Base-by-base conservation (phyloP, 2,888 invertebrate species). In the Microctonus hyperodae region DNA sequence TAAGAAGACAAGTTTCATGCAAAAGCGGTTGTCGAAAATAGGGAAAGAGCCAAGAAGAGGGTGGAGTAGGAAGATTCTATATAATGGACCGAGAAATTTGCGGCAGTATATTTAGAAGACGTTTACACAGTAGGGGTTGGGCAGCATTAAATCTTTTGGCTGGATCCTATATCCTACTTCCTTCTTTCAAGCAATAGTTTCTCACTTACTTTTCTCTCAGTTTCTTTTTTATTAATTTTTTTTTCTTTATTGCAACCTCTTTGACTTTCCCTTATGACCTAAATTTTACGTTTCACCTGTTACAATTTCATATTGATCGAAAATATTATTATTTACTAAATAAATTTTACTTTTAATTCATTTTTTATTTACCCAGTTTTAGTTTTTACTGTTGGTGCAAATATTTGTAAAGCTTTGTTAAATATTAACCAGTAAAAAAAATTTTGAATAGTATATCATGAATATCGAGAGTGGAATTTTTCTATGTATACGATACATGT, bases 81-180 rank as follows among this genome's bases (percentile, higher is more conserved):
- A 71, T 72, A 73, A 73, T 70, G 72, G 70, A 64, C 68, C 69
- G 28, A 62, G 68, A 69, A 69, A 71, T 72, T 73, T 60, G 61
- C 48, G 69, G 70, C 68, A 69, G 69, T 73, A 73, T 73, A 73
- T 73, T 73, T 67, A 67, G 68, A 70, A 69, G 71, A 73, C 73
- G 71, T 73, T 73, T 73, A 73, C 73, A 73, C 67, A 73, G 68
- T 73, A 72, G 72, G 64, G 73, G 73, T 59, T 68, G 73, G 72
- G 62, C 60, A 64, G 71, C 70, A 73, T 72, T 73, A 73, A 73
- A 73, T 73, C 73, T 73, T 44, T 72, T 57, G 65, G 59, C n/a
- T n/a, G 35, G 44, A 50, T 59, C 22, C 59, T 51, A 48, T 64
- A 16, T 40, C 20, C 48, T 60, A n/a, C n/a, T 35, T 51, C 22